These are phyloP conservation scores for Plectrocnemia conspersa DNA, from an alignment of 1,140 invertebrate genomes.

Conservation along the genomic window DNA sequence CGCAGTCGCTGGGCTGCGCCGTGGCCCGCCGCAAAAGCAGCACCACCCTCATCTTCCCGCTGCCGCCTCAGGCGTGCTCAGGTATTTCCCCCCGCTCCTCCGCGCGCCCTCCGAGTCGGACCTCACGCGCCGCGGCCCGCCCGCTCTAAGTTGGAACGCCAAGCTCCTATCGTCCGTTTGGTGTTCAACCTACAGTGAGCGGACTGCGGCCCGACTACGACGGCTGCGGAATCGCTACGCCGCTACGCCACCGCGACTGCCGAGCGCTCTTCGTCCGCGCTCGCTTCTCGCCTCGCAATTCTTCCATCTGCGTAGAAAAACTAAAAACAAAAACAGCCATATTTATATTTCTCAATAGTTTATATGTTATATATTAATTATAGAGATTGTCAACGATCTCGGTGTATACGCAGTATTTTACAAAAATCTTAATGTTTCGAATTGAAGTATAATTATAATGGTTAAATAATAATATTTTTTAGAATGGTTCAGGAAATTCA, in stretches of 20 bases:
- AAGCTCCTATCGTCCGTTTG: constrained; percentile 71
- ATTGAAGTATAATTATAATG: too few species aligned
- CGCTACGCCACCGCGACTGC: too few species aligned
- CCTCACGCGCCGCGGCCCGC: constrained; percentile 42
- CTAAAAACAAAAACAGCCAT: too few species aligned
- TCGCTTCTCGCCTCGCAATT: constrained; percentile 5
- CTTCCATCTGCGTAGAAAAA: too few species aligned
- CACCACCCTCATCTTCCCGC: constrained; percentile 88
- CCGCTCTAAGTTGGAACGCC: constrained; percentile 85
- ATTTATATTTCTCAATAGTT: too few species aligned
- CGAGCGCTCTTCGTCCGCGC: neutral
- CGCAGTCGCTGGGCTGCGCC: constrained; percentile 88
- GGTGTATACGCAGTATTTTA: too few species aligned
- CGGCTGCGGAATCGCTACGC: too few species aligned
- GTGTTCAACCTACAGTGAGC: constrained; percentile 87
- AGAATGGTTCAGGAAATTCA: too few species aligned
- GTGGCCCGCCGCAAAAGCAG: constrained; percentile 87
- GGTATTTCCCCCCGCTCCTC: constrained; percentile 56
- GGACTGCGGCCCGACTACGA: constrained; percentile 45
- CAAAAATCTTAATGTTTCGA: too few species aligned
- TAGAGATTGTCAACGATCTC: too few species aligned
- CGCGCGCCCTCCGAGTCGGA: neutral
- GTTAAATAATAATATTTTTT: too few species aligned
- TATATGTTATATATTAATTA: too few species aligned
- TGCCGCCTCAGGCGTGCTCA: constrained; percentile 90